These are phyloP conservation scores for Papilio demoleus DNA, from an alignment of 2,888 invertebrate genomes.

Conservation along the genomic window DNA sequence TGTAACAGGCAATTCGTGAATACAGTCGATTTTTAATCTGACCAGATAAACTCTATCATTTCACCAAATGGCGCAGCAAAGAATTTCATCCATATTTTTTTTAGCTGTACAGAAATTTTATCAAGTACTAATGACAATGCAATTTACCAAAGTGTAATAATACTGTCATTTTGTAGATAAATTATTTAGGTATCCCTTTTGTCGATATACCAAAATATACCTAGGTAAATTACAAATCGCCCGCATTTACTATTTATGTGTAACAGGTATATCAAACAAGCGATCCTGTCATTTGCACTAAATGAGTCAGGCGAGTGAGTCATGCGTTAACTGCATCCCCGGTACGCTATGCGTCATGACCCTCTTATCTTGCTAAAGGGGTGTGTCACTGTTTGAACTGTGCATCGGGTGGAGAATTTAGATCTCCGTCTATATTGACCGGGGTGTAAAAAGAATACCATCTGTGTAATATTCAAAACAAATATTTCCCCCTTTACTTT, in stretches of 20 bases:
- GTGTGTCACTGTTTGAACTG: slow-evolving; percentile 66
- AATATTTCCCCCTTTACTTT: too few species aligned
- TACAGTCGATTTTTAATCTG: background rate
- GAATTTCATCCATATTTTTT: too few species aligned
- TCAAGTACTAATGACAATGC: too few species aligned
- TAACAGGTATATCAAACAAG: slow-evolving; percentile 41
- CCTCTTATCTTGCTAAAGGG: slow-evolving; percentile 49
- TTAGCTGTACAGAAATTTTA: too few species aligned
- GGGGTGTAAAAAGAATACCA: too few species aligned
- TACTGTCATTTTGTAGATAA: too few species aligned
- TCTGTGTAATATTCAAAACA: too few species aligned
- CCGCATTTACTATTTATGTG: background rate
- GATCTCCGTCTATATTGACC: slow-evolving; percentile 48
- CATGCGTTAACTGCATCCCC: slow-evolving; percentile 52
- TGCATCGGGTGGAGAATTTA: slow-evolving; percentile 32
- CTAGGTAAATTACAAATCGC: background rate
- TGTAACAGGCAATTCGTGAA: slow-evolving; percentile 42
- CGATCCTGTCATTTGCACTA: slow-evolving; percentile 48
- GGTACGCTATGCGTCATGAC: slow-evolving; percentile 50
- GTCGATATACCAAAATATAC: too few species aligned
- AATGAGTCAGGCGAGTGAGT: slow-evolving; percentile 60
- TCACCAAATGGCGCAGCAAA: background rate
- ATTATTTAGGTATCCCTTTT: too few species aligned
- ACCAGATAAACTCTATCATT: background rate
- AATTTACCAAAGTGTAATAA: too few species aligned